Base-by-base conservation (phyloP, 1,140 invertebrate genomes). In the Neodiprion fabricii region DNA sequence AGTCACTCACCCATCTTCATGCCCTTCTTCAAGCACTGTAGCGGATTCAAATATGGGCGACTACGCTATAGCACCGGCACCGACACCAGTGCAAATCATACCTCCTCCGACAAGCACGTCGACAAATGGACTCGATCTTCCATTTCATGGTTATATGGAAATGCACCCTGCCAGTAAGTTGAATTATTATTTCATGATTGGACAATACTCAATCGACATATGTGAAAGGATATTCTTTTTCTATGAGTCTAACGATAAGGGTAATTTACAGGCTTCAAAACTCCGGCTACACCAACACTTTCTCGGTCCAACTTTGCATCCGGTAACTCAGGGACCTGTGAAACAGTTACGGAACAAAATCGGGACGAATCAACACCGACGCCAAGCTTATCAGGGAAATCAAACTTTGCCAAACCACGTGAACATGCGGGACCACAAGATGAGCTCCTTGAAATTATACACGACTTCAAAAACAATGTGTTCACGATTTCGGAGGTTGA, bases 401-500 rank as follows among this genome's bases (percentile, higher is more conserved):
- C 74, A 66, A 75, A 75, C 48, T 74, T 48, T 11, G 72, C 65
- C 3, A 85, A 82, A n/a, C 83, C 84, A 0, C 79, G 82, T 12
- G 81, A 89, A 40, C 71, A 76, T 0, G 79, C 84, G 40, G 80
- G 86, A 68, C 87, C 88, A 0, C 93, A 96, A 82, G 94, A 95
- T 73, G 95, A 96, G 83, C 87, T 97, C 61, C 90, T 94, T 1
- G 95, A 96, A 87, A 95, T 97, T 28, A 95, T 97, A 79, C 95
- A 95, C 79, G 95, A 96, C 81, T 96, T 96, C 80, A 97, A 96
- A 85, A 96, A 96, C 80, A 96, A 96, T 79, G 94, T 96, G 1
- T 94, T 95, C 72, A 94, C 94, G 0, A 95, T 96, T 78, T 90
- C 92, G 4, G 94, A 96, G 87, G 94, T 96, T 0, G 95, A 96